Base-by-base conservation (phyloP, 1,140 invertebrate genomes). In the Ostrea edulis region DNA sequence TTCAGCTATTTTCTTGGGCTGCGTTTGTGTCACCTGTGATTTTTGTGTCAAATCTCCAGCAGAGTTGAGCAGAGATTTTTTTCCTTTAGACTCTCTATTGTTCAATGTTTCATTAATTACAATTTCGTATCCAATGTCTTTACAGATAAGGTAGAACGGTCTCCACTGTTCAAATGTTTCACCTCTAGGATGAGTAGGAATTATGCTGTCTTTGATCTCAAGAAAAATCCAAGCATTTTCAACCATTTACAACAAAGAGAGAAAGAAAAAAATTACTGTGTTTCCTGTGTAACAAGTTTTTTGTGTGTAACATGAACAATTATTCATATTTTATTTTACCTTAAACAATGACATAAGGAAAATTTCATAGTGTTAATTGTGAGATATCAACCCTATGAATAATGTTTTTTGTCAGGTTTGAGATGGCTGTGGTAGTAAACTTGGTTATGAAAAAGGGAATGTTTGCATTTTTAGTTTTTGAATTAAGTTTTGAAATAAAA, bases 21-120 rank as follows among this genome's bases (percentile, higher is more conserved):
- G 5, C 8, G 68, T 71, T 29, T 35, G 68, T 29, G 68, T 25
- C 68, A 71, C 68, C 68, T 71, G 68, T 25, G 22, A 71, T 29
- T 71, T 71, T 71, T 71, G 68, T 71, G 68, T 29, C 22, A 25
- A 71, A 25, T 71, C 68, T 71, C 68, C 68, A 71, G 29, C 68
- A 29, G 68, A 29, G 68, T 71, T 71, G 68, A 71, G 68, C 68
- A 71, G 68, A 29, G 68, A 71, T 2, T 71, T 71, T 71, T 71
- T 35, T 35, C n/a, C 68, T 25, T 25, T 71, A 71, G 68, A 71
- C 68, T 71, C 68, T 71, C 68, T 12, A 71, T 71, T 71, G 68
- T 71, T 25, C 68, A 9, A 35, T 71, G 22, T 71, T 71, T 71
- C 25, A 71, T 71, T 71, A 71, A 71, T 71, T 71, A 25, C 68